phyloP scores from a whole-genome alignment of 1,140 invertebrate genomes.

The Drosophila parabipectinata region DNA sequence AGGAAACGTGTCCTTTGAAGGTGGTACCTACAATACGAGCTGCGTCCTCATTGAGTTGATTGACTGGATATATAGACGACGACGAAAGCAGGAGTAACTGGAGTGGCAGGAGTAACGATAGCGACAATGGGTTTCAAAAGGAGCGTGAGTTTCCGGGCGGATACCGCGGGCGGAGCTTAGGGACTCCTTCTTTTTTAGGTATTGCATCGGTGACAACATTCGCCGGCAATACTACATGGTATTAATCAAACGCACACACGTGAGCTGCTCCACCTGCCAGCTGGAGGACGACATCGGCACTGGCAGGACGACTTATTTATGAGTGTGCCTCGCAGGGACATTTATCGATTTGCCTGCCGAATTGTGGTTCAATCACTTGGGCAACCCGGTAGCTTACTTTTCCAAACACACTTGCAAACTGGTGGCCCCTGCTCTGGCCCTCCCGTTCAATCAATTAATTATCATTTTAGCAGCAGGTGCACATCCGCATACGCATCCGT shows the following conservation, averaged over 20 bases:
- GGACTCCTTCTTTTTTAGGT: not conserved
- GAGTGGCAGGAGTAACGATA: not conserved
- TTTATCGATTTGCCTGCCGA: constrained; percentile 75
- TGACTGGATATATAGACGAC: constrained; percentile 65
- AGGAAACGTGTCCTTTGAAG: constrained; percentile 16
- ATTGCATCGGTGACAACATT: constrained; percentile 17
- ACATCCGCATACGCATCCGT: constrained; percentile 31
- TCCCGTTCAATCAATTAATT: constrained; percentile 43
- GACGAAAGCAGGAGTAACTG: not conserved
- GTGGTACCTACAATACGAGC: constrained; percentile 58
- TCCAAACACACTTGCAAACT: not conserved
- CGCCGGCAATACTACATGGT: constrained; percentile 7
- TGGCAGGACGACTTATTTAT: constrained; percentile 58
- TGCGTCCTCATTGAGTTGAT: constrained; percentile 60
- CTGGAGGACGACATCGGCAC: constrained; percentile 4
- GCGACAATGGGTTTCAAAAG: not conserved
- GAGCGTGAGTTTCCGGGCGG: not conserved
- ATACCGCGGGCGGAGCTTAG: not conserved
- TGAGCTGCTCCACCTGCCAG: constrained; percentile 37
- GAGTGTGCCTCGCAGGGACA: constrained; percentile 37
- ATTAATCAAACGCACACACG: constrained; percentile 71
- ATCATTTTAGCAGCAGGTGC: constrained; percentile 33
- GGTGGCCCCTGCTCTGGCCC: constrained; percentile 8
- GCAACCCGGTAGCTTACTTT: constrained; percentile 8
- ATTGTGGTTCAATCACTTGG: constrained; percentile 56